Evolutionary conservation across 2,113 vertebrate genomes (phyloP).

Genomic region (Hypocryptadius cinnamomeus): DNA sequence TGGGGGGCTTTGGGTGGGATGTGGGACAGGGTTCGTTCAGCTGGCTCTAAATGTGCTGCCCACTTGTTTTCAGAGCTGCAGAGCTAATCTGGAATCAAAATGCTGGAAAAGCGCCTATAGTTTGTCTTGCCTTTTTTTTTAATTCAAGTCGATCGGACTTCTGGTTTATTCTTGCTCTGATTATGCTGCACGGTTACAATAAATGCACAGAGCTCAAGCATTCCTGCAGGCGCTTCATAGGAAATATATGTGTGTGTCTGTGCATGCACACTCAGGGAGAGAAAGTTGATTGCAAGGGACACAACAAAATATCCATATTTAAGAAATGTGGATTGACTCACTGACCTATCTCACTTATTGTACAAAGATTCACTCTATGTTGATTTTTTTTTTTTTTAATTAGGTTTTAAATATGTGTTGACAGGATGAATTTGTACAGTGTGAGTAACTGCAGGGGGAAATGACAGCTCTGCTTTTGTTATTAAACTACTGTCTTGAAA

Average conservation of each 20-base stretch:
- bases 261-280: not conserved
- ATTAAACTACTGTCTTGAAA: constrained; percentile 68
- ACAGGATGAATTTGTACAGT: constrained; percentile 62
- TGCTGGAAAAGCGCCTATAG: not conserved
- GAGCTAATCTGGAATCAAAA: constrained; percentile 7
- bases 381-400: constrained; percentile 52
- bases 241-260: not conserved
- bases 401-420: constrained; percentile 74
- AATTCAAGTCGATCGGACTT: not conserved
- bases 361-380: constrained; percentile 38
- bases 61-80: not conserved
- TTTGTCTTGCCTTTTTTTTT: not conserved
- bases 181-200: not conserved
- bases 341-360: constrained; percentile 42
- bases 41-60: not conserved
- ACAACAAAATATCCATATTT: not conserved
- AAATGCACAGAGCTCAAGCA: not conserved
- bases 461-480: constrained; percentile 69
- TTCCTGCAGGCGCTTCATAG: not conserved
- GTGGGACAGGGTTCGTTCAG: not conserved
- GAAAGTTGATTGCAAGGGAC: not conserved
- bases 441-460: constrained; percentile 56
- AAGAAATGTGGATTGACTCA: constrained; percentile 33
- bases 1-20: not conserved
- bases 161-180: constrained; percentile 10